These are phyloP conservation scores for Odontocerum albicorne DNA, from an alignment of 2,888 invertebrate species.

Conservation along the genomic window DNA sequence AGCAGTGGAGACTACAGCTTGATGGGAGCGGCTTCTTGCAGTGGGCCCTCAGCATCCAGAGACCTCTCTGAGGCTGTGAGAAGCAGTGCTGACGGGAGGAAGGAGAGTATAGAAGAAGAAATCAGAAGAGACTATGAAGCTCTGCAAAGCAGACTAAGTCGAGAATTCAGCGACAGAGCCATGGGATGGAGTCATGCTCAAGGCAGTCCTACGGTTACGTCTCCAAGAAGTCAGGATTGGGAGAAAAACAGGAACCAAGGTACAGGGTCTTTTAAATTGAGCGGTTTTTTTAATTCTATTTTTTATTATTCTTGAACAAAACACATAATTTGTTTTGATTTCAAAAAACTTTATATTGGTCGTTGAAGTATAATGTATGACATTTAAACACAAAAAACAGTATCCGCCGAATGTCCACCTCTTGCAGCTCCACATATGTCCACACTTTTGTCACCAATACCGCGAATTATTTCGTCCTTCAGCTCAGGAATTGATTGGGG, in stretches of 20 bases:
- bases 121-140: constrained; percentile 72
- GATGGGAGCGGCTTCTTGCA: constrained; percentile 41
- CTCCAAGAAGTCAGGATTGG: constrained; percentile 11
- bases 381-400: too few species aligned
- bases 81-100: constrained; percentile 40
- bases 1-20: constrained; percentile 47
- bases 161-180: constrained; percentile 74
- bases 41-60: constrained; percentile 38
- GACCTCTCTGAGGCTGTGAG: constrained; percentile 39
- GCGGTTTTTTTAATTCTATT: too few species aligned
- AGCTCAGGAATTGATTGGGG: too few species aligned
- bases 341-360: too few species aligned
- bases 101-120: constrained; percentile 67
- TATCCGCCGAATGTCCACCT: too few species aligned
- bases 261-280: too few species aligned
- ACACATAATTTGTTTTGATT: too few species aligned
- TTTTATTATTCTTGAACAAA: too few species aligned
- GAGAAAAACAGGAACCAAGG: constrained; percentile 14
- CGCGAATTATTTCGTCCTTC: too few species aligned
- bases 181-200: constrained; percentile 11
- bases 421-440: too few species aligned
- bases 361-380: too few species aligned
- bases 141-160: constrained; percentile 70
- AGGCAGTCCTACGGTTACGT: constrained; percentile 1
- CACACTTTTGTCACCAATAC: too few species aligned